Base-by-base conservation (phyloP, 1,140 invertebrate genomes). In the Pachypsylla venusta region DNA sequence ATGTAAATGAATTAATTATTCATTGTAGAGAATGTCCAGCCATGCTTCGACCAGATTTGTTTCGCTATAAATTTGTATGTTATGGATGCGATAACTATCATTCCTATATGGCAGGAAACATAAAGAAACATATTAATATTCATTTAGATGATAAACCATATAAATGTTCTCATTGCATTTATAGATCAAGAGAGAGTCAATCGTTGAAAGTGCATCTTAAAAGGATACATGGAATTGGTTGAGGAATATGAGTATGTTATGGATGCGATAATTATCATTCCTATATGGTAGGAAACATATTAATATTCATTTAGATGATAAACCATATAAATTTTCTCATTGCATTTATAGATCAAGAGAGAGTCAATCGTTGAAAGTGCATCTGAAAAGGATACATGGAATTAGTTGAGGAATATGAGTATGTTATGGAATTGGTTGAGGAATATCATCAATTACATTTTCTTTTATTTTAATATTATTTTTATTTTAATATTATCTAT, bases 1-100 rank as follows among this genome's bases (percentile, higher is more conserved):
- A 48, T 48, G 22, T 48, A n/a, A 48, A 48, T 22, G 42, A 48
- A 4, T 22, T 48, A 4, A 48, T 48, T 48, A n/a, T 7, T 5
- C 42, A 48, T 48, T 48, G 42, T 48, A 48, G 22, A 48, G 16
- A n/a, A 7, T 48, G 42, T n/a, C n/a, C 22, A 3, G 42, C 42
- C 4, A 48, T 48, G 42, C 42, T 22, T n/a, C 42, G 42, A 19
- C 42, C 42, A 19, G 42, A 48, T 48, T 3, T n/a, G 4, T 48
- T 48, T 22, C 42, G 42, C 42, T 48, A 48, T 22, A 48, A 48
- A 22, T 48, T 48, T n/a, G 42, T 48, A 4, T 48, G 42, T n/a
- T 48, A 48, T n/a, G 42, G n/a, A 4, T 48, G 42, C 22, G 42
- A 48, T 22, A 19, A 19, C 42, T 48, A 48, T 22, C 4, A 48